Percentiles rank a stretch among this genome's conserved stretches.
phyloP scores from a whole-genome alignment of 2,797 vertebrate genomes.

The Helostoma temminkii region DNA sequence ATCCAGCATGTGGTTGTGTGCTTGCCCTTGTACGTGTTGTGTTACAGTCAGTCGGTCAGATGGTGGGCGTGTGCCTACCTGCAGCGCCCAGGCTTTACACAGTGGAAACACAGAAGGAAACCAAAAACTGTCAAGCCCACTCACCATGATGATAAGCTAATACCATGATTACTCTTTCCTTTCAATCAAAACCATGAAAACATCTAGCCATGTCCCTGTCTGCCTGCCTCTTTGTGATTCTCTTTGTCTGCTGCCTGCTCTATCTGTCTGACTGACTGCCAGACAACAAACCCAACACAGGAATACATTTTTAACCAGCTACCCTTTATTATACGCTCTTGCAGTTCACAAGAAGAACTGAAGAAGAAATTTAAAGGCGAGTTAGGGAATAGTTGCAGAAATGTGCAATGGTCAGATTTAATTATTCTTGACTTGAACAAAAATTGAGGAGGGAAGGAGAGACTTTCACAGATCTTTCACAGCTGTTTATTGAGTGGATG shows the following conservation, averaged over 20 bases:
- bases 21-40: slow-evolving; percentile 52
- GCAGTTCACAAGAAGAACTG: slow-evolving; percentile 24
- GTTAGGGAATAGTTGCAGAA: slow-evolving; percentile 29
- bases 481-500: slow-evolving; percentile 58
- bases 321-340: slow-evolving; percentile 48
- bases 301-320: slow-evolving; percentile 26
- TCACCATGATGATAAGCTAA: slow-evolving; percentile 53
- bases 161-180: slow-evolving; percentile 64
- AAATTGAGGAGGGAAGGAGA: slow-evolving; percentile 20
- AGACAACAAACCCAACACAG: slow-evolving; percentile 48
- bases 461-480: slow-evolving; percentile 64
- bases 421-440: too few relatives aligned
- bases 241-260: slow-evolving; percentile 46
- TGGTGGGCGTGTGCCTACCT: slow-evolving; percentile 65
- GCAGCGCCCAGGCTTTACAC: slow-evolving; percentile 45
- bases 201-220: slow-evolving; percentile 18
- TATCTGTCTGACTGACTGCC: slow-evolving; percentile 47
- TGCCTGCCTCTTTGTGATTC: slow-evolving; percentile 22
- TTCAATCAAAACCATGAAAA: slow-evolving; percentile 55
- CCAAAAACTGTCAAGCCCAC: slow-evolving; percentile 52
- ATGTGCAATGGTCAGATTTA: slow-evolving; percentile 15
- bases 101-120: slow-evolving; percentile 47
- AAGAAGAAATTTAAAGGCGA: slow-evolving; percentile 44
- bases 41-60: slow-evolving; percentile 56
- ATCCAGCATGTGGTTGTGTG: slow-evolving; percentile 35